phyloP scores from a whole-genome alignment of 92 coral and sea anemone genomes.

The Porites evermanni region DNA sequence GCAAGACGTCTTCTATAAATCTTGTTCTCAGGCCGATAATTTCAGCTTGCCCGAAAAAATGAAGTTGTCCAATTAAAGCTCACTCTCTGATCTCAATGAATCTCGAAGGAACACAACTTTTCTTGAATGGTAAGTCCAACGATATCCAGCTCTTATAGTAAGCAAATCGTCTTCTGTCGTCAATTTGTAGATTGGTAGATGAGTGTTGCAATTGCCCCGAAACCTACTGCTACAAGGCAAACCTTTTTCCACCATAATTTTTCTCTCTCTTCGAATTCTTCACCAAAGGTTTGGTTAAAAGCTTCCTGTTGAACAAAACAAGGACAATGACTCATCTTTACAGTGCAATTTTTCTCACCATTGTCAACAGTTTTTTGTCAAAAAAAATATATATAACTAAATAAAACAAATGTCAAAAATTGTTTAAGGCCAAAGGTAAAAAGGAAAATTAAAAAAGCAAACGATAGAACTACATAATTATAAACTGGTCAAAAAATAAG shows the following conservation, averaged over 20 bases:
- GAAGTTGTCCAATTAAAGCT: neutral
- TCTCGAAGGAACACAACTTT: neutral
- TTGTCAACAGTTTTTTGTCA: too few species aligned
- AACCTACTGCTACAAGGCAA: conserved; percentile 78
- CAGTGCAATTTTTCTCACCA: neutral
- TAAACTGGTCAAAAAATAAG: too few species aligned
- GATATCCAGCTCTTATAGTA: neutral
- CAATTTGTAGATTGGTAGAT: conserved; percentile 57
- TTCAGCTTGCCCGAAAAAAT: neutral
- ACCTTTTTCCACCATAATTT: conserved; percentile 74
- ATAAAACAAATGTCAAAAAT: neutral
- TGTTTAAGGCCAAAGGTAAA: too few species aligned
- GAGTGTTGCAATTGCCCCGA: conserved; percentile 86
- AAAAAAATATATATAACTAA: too few species aligned
- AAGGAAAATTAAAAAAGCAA: too few species aligned
- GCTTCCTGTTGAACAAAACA: conserved; percentile 57
- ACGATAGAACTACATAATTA: too few species aligned
- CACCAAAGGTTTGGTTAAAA: conserved; percentile 77
- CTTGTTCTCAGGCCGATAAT: too few species aligned
- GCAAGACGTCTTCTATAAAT: too few species aligned
- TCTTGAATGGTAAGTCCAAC: neutral
- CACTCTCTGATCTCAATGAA: neutral
- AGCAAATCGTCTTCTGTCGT: neutral
- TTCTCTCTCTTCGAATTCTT: conserved; percentile 55
- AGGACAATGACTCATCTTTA: neutral